Evolutionary conservation across 2,797 vertebrate species (phyloP).

Genomic region (Gallirallus australis): DNA sequence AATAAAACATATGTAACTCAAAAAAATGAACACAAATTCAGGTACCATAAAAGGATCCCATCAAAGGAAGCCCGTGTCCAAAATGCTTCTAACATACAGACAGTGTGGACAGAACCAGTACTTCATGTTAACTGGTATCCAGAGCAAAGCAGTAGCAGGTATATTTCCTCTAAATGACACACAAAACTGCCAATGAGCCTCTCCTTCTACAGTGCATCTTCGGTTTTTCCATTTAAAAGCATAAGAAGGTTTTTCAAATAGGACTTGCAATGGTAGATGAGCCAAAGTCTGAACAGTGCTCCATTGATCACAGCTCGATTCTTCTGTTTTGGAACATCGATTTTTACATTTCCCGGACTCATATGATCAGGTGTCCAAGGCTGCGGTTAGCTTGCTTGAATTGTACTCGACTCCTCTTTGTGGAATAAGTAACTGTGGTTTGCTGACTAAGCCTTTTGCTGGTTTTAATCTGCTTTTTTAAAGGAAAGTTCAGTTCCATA

Average conservation of each 20-base stretch:
- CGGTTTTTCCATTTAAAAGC: background rate
- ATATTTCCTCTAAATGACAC: background rate
- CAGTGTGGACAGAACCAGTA: background rate
- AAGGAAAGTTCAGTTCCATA: conserved; percentile 52
- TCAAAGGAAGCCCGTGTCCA: background rate
- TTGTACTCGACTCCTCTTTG: background rate
- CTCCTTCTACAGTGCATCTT: background rate
- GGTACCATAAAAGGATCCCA: background rate
- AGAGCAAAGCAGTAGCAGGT: background rate
- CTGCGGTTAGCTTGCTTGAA: conserved; percentile 32
- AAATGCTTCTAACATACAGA: background rate
- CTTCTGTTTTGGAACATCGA: conserved; percentile 42
- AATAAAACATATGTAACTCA: background rate
- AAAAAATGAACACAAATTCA: background rate
- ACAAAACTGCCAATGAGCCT: background rate
- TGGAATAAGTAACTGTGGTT: conserved; percentile 36
- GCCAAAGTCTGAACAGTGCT: conserved; percentile 28
- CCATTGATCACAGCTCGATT: background rate
- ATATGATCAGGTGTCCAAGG: conserved; percentile 43
- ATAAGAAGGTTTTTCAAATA: background rate
- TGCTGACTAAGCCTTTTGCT: conserved; percentile 44
- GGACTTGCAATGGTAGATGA: background rate
- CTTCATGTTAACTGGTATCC: background rate
- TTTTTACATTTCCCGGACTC: conserved; percentile 42
- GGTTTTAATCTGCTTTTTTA: conserved; percentile 35